Evolutionary conservation across 2,888 invertebrate species (phyloP).

Genomic region (Thalpophila matura): DNA sequence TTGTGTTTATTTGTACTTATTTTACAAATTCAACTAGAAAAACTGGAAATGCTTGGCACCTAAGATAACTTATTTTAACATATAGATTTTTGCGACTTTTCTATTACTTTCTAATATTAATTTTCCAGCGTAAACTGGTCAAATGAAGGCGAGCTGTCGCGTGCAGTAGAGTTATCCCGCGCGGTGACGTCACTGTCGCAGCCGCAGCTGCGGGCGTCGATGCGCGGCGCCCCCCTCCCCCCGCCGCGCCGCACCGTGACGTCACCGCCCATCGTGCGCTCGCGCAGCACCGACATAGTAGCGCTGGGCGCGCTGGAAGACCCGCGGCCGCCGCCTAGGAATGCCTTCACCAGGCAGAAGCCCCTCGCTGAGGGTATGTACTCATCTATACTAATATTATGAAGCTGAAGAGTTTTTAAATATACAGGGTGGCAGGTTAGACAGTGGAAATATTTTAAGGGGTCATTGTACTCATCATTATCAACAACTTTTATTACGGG

Average conservation of each 20-base stretch:
- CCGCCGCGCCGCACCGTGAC: conserved; percentile 57
- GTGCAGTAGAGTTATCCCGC: conserved; percentile 73
- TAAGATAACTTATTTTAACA: neutral
- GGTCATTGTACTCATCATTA: too few relatives aligned
- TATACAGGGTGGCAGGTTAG: too few relatives aligned
- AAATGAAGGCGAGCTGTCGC: conserved; percentile 78
- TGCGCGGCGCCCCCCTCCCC: conserved; percentile 65
- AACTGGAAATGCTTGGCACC: too few relatives aligned
- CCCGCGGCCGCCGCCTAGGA: conserved; percentile 72
- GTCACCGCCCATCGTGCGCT: conserved; percentile 70
- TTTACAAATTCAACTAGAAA: too few relatives aligned
- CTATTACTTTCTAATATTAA: too few relatives aligned
- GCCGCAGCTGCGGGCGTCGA: conserved; percentile 77
- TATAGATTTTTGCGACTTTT: too few relatives aligned
- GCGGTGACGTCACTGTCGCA: conserved; percentile 74
- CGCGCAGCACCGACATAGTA: conserved; percentile 78
- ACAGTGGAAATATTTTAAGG: too few relatives aligned
- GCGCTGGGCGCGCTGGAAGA: conserved; percentile 67
- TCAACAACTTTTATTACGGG: too few relatives aligned
- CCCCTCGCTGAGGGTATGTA: conserved; percentile 73
- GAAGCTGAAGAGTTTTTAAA: too few relatives aligned
- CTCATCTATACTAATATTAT: too few relatives aligned
- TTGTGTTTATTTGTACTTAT: too few relatives aligned
- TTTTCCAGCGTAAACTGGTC: conserved; percentile 85
- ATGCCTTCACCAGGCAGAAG: conserved; percentile 69